Percentiles rank a stretch among this genome's conserved stretches.
These are phyloP conservation scores for Yasuhikotakia modesta DNA, from an alignment of 2,797 vertebrate genomes.

Conservation along the genomic window DNA sequence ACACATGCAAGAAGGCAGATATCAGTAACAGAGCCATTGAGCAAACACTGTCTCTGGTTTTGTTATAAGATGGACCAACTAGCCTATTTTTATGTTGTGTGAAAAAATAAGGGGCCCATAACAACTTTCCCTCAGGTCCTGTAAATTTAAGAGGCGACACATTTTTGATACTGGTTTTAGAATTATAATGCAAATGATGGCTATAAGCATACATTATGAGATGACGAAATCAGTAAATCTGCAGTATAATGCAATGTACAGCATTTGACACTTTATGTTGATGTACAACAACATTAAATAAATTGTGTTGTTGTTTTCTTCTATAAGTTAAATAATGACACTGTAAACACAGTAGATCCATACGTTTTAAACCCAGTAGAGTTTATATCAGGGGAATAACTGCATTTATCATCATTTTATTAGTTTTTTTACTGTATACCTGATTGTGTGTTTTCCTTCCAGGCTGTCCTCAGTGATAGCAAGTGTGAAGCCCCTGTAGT, in stretches of 20 bases:
- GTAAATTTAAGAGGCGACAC: neutral
- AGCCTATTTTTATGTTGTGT: neutral
- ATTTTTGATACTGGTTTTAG: neutral
- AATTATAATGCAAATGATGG: neutral
- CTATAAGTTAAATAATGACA: neutral
- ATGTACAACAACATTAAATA: slow-evolving; percentile 16
- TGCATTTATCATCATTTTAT: slow-evolving; percentile 35
- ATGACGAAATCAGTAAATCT: neutral
- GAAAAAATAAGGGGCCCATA: neutral
- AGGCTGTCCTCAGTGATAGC: slow-evolving; percentile 87
- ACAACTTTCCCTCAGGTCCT: neutral
- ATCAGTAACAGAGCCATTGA: neutral
- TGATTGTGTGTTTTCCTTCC: slow-evolving; percentile 72
- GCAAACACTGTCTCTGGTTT: neutral
- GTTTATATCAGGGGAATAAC: slow-evolving; percentile 29
- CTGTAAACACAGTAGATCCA: neutral
- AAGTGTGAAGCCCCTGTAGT: slow-evolving; percentile 85
- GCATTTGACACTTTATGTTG: slow-evolving; percentile 2
- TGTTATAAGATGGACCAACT: neutral
- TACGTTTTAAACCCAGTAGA: slow-evolving; percentile 8
- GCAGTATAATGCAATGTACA: neutral
- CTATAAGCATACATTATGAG: neutral
- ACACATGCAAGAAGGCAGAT: neutral
- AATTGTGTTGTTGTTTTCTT: neutral
- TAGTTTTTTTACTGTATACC: slow-evolving; percentile 27